Base-by-base conservation (phyloP, 2,113 vertebrate genomes). In the Myotis davidii region DNA sequence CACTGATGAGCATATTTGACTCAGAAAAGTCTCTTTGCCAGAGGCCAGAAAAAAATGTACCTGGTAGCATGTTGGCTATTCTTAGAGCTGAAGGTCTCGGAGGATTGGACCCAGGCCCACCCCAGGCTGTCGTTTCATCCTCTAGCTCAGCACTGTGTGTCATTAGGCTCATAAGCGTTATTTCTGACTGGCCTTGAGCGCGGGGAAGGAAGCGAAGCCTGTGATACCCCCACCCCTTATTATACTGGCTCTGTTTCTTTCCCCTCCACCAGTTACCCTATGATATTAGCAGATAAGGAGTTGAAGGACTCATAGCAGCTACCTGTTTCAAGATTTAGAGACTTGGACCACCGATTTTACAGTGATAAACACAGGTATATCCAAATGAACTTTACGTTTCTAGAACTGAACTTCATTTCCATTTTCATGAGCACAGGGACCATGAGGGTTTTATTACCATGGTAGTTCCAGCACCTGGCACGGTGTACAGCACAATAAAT, bases 11-110 rank as follows among this genome's bases (percentile, higher is more conserved):
- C 27, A 32, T 65, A 74, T 84, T 93, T 90, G 48, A 79, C n/a
- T 74, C 27, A 56, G 76, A 90, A 91, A 94, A 81, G 42, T 45
- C 42, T 95, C 61, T 86, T 91, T 93, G 88, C 90, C 65, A 90
- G 90, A 94, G 87, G 88, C 86, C 74, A 72, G 45, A 42, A 89
- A 72, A 72, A 72, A 86, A 42, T 21, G 54, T 61, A 13, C n/a
- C 70, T 91, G 79, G 34, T 83, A 67, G 79, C 64, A 45, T 3
- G 5, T 13, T 86, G 61, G 48, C 37, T 94, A 59, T 93, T 93
- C 64, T 95, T 84, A 59, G 72, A 84, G 45, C 39, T 59, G 59
- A 83, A 85, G 27, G 42, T 67, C 90, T 76, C 64, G 52, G 29
- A 79, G 70, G 79, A 84, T 23, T 59, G 90, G 85, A 74, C 64